Base-by-base conservation (phyloP, 64 coral and sea anemone genomes). In the Montipora cactus region DNA sequence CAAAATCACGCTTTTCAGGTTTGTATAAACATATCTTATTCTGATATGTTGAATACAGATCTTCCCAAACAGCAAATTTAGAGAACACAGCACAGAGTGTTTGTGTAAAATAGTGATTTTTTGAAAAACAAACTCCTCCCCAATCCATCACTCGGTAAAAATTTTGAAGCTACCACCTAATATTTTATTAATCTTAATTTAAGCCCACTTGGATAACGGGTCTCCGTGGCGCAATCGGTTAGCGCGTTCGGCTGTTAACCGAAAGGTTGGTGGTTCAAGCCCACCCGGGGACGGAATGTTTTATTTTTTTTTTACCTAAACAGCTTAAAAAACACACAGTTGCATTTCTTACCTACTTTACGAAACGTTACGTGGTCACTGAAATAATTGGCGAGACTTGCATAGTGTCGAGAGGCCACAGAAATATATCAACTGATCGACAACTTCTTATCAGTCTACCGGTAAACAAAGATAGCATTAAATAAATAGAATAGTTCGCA, bases 201-300 rank as follows among this genome's bases (percentile, higher is more conserved):
- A n/a, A n/a, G n/a, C n/a, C n/a, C n/a, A n/a, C n/a, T n/a, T n/a
- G n/a, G n/a, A n/a, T n/a, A n/a, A n/a, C n/a, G n/a, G 14, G 91
- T 96, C 95, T 96, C 95, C 79, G 95, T 96, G 95, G 95, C 95
- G 95, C 95, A 96, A 96, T 96, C 94, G 94, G 94, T 95, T 95
- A 96, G 95, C 95, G 95, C 91, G 95, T 93, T 96, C 91, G 91
- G 95, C 91, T 96, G 95, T 96, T 93, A 96, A 96, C 95, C 91
- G 95, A 93, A 93, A 96, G 91, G 95, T 93, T 94, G 95, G 92
- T 91, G 95, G 92, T 96, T 96, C 95, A 91, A 96, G 91, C 95
- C 95, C 95, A 96, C 95, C 95, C 95, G 85, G 95, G 95, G 95
- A 96, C 95, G 95, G 0, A 37, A 37, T 1, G 37, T 2, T 1